These are phyloP conservation scores for Syndactyla subalaris DNA, from an alignment of 2,797 vertebrate genomes.

Conservation along the genomic window DNA sequence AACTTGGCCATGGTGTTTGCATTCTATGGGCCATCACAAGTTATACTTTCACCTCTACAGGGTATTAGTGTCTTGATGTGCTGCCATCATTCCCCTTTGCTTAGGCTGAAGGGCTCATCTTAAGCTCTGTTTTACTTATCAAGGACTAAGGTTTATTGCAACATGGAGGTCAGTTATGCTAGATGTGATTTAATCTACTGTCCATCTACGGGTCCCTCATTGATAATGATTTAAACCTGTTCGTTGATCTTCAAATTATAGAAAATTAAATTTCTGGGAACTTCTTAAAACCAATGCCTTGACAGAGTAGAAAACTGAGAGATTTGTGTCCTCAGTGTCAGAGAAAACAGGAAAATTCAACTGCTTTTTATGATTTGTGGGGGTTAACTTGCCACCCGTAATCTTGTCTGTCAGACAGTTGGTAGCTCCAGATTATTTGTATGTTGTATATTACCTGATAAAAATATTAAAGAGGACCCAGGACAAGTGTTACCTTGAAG, in stretches of 20 bases:
- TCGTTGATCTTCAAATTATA: not conserved
- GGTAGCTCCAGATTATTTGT: not conserved
- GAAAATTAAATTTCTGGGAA: not conserved
- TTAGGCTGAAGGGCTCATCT: not conserved
- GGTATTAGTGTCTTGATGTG: not conserved
- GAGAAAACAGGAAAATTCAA: not conserved
- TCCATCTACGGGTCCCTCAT: not conserved
- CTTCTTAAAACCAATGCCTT: not conserved
- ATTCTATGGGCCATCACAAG: not conserved
- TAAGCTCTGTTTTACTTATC: not conserved
- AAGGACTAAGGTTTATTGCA: not conserved
- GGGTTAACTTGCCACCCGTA: not conserved
- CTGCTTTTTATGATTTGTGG: not conserved
- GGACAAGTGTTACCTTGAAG: not conserved
- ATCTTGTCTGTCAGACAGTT: not conserved
- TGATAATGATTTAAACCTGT: not conserved
- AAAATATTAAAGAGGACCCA: not conserved
- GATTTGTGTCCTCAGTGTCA: not conserved
- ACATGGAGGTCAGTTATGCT: not conserved
- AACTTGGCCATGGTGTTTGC: accelerated
- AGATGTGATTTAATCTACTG: not conserved
- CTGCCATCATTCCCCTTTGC: not conserved
- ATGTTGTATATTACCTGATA: not conserved
- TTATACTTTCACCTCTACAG: not conserved
- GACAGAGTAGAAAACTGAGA: not conserved